phyloP scores from a whole-genome alignment of 2,113 vertebrate genomes.

The Rhinichthys klamathensis region DNA sequence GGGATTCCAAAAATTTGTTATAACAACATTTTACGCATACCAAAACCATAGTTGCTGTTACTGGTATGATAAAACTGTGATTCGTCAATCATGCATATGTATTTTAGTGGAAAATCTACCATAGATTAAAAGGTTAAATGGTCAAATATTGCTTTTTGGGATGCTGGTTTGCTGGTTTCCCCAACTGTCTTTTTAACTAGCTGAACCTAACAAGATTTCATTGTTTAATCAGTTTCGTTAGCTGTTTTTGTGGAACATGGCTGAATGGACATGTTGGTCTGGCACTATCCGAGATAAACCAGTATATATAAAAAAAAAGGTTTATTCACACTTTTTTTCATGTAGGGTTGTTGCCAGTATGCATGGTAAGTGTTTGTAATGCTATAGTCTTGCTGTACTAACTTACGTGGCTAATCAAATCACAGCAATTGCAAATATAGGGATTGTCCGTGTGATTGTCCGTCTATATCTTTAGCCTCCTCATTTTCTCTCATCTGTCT shows the following conservation, averaged over 20 bases:
- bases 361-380: neutral
- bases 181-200: too few species aligned
- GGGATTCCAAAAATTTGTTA: neutral
- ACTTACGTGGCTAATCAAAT: neutral
- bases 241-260: too few species aligned
- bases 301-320: neutral
- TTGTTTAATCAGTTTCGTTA: too few species aligned
- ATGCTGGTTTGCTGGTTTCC: too few species aligned
- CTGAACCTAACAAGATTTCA: too few species aligned
- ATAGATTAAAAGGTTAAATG: too few species aligned
- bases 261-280: neutral
- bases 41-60: neutral
- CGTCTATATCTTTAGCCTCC: neutral
- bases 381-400: neutral
- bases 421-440: constrained; percentile 12
- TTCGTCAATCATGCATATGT: neutral
- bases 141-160: too few species aligned
- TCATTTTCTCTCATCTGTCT: constrained; percentile 30
- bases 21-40: neutral
- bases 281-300: neutral
- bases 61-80: neutral
- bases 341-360: neutral
- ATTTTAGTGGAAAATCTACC: too few species aligned
- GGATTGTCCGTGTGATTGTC: constrained; percentile 34
- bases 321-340: neutral